Evolutionary conservation across 2,888 invertebrate species (phyloP).

Genomic region (Trichogramma evanescens): DNA sequence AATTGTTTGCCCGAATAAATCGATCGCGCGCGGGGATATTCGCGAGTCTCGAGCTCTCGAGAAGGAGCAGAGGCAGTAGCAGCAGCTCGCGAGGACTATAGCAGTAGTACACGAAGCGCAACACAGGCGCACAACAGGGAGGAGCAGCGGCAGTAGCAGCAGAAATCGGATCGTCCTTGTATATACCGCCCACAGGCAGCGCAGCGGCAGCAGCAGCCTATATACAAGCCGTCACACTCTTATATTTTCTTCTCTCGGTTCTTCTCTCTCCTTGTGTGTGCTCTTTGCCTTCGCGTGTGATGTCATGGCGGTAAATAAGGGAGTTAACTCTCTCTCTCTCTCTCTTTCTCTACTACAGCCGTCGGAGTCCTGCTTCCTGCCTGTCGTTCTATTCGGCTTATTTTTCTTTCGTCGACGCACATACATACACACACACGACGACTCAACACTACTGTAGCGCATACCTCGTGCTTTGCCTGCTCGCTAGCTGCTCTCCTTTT

Average conservation of each 20-base stretch:
- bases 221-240: too few relatives aligned
- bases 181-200: slow-evolving; percentile 20
- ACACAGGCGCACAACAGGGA: too few relatives aligned
- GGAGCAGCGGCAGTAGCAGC: neutral
- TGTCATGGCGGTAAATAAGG: slow-evolving; percentile 8
- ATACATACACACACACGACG: too few relatives aligned
- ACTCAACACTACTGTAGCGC: too few relatives aligned
- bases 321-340: neutral
- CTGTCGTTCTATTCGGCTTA: too few relatives aligned
- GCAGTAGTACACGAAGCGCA: too few relatives aligned
- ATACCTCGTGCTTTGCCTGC: too few relatives aligned
- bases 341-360: neutral
- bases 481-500: neutral
- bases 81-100: neutral
- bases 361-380: too few relatives aligned
- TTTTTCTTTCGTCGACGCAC: too few relatives aligned
- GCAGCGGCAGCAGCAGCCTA: neutral
- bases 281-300: too few relatives aligned
- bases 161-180: slow-evolving; percentile 20
- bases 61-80: slow-evolving; percentile 13
- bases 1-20: slow-evolving; percentile 24
- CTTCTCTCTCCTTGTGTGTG: neutral
- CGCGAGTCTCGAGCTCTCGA: slow-evolving; percentile 13
- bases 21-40: slow-evolving; percentile 17
- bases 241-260: neutral